Evolutionary conservation across 2,797 vertebrate species (phyloP), one percentile per base, ranked within the genome.

Genomic region (Spondyliosoma cantharus): DNA sequence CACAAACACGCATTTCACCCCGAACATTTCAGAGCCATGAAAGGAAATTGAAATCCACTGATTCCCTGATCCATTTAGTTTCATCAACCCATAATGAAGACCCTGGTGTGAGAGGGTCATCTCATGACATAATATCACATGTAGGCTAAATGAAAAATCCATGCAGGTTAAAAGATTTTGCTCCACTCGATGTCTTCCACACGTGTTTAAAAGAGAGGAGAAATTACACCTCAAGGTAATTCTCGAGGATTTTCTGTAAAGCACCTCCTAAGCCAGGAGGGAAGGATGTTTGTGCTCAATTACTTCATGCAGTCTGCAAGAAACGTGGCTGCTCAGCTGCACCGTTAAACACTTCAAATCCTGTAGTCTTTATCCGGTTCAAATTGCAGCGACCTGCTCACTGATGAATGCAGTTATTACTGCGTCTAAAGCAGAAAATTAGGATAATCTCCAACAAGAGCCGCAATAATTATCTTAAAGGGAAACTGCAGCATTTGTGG

Each of bases 291-390:
- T 69, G 52, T 68, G 52, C 76, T 77, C 62, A 67, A 67, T 60
- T 59, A 78, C 65, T 48, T 60, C 25, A 43, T 19, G 32, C 6
- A 81, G 74, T 73, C 84, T 85, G 83, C 62, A 78, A 80, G 75
- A 82, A 25, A 74, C 79, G 37, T 81, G 56, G 43, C 70, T 14
- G 42, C 56, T 79, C 71, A 79, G 82, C 71, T 78, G 68, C 67
- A 48, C 75, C 2, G 4, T 70, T 90, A 81, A 90, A 81, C 59
- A 71, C 74, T 73, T 68, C 24, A 65, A 86, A 84, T 72, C 78
- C 71, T 69, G 48, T 54, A 56, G 61, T 52, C 64, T 84, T 78
- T 60, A 74, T 68, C 45, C 69, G n/a, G 25, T 42, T 74, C 27
- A 78, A 74, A 81, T 75, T 86, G 75, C 54, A 77, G 46, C 17